Evolutionary conservation across 2,113 vertebrate species (phyloP).

Genomic region (Nerophis lumbriciformis): DNA sequence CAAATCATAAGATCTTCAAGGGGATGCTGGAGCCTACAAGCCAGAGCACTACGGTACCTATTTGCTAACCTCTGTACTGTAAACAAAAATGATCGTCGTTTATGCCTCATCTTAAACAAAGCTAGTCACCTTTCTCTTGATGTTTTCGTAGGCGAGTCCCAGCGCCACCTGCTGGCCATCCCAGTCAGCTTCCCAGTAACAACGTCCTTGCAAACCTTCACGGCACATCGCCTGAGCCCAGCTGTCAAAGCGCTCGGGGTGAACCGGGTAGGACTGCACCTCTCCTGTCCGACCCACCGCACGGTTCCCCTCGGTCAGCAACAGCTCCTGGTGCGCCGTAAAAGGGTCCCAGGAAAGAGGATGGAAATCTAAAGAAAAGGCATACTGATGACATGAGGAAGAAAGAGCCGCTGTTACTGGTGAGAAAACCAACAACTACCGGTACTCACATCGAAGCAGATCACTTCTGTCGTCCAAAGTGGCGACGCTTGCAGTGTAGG

Average conservation of each 20-base stretch:
- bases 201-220: not conserved
- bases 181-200: constrained; percentile 29
- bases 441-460: constrained; percentile 29
- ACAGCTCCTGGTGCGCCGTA: constrained; percentile 11
- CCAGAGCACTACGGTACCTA: too few species aligned
- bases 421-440: not conserved
- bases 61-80: too few species aligned
- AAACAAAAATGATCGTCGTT: too few species aligned
- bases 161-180: constrained; percentile 5
- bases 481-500: not conserved
- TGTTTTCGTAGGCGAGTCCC: constrained; percentile 19
- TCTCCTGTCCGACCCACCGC: not conserved
- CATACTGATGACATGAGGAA: not conserved
- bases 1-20: not conserved
- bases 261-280: not conserved
- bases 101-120: not conserved
- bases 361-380: constrained; percentile 5
- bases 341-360: constrained; percentile 18
- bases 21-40: not conserved
- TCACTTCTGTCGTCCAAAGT: constrained; percentile 4
- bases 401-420: not conserved
- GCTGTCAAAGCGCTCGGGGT: constrained; percentile 19
- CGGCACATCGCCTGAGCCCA: constrained; percentile 23
- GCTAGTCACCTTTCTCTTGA: constrained; percentile 15
- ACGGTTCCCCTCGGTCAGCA: constrained; percentile 4